phyloP scores from a whole-genome alignment of 2,888 invertebrate species.

The Mesochorus sp. region DNA sequence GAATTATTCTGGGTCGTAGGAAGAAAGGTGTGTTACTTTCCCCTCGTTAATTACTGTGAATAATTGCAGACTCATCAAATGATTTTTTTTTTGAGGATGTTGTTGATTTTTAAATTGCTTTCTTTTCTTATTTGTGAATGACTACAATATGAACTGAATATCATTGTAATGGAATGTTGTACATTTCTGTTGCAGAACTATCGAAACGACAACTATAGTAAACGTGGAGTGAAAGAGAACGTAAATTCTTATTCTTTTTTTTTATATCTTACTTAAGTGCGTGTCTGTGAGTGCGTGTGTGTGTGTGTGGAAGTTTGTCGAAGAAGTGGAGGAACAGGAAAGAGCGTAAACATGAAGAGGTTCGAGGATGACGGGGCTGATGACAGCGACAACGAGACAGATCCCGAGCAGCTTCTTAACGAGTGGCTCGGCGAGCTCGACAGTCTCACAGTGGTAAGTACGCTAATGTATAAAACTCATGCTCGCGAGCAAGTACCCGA shows the following conservation, averaged over 20 bases:
- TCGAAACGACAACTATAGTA: background rate
- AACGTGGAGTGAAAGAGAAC: background rate
- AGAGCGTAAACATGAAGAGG: slow-evolving; percentile 74
- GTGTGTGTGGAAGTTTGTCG: slow-evolving; percentile 9
- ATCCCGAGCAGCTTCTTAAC: slow-evolving; percentile 90
- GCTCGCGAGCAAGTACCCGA: background rate
- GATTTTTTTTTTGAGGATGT: background rate
- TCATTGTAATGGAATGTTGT: too few species aligned
- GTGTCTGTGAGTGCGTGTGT: slow-evolving; percentile 7
- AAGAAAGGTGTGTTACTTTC: too few species aligned
- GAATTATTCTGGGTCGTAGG: too few species aligned
- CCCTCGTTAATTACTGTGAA: background rate
- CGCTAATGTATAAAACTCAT: slow-evolving; percentile 14
- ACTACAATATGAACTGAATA: too few species aligned
- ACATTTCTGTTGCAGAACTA: slow-evolving; percentile 35
- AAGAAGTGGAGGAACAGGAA: slow-evolving; percentile 53
- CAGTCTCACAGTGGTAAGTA: slow-evolving; percentile 88
- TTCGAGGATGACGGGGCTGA: slow-evolving; percentile 83
- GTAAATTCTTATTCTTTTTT: background rate
- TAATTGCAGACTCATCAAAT: slow-evolving; percentile 7
- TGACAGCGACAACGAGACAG: slow-evolving; percentile 87
- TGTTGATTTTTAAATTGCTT: background rate
- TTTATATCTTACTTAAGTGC: background rate
- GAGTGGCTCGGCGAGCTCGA: slow-evolving; percentile 91
- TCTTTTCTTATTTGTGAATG: background rate